These are phyloP conservation scores for Agrotis puta DNA, from an alignment of 2,888 invertebrate species.

Conservation along the genomic window DNA sequence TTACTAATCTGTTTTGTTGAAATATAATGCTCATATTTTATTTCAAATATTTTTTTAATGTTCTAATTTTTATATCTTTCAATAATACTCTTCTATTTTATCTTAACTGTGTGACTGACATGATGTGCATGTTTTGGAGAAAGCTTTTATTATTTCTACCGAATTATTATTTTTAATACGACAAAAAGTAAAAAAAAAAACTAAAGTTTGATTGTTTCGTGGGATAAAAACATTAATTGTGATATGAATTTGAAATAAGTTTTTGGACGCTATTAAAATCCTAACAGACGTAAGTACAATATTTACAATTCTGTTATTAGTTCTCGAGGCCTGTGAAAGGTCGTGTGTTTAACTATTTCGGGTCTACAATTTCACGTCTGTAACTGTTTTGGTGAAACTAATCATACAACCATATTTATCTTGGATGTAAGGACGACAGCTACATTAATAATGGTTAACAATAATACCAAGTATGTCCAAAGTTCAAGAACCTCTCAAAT, in stretches of 20 bases:
- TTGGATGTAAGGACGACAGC: conserved; percentile 37
- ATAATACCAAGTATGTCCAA: conserved; percentile 36
- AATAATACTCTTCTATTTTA: background rate
- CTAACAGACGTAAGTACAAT: background rate
- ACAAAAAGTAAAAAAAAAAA: no score
- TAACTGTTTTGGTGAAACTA: conserved; percentile 37
- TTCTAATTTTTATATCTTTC: background rate
- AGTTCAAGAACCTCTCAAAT: conserved; percentile 22
- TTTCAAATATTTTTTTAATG: background rate
- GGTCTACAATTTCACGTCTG: conserved; percentile 19
- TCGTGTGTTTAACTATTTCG: conserved; percentile 35
- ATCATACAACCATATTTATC: conserved; percentile 45
- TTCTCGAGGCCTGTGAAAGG: conserved; percentile 23
- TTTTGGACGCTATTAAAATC: conserved; percentile 1
- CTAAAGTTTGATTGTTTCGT: background rate
- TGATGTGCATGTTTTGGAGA: no score
- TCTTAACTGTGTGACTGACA: no score
- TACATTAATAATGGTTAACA: conserved; percentile 44
- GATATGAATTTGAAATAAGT: background rate
- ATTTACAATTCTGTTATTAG: conserved; percentile 13
- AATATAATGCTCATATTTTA: background rate
- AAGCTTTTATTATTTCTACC: background rate
- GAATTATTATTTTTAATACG: background rate
- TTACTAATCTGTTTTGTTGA: background rate
- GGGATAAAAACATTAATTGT: background rate